These are phyloP conservation scores for Keiferia lycopersicella DNA, from an alignment of 2,888 invertebrate genomes.

Conservation along the genomic window DNA sequence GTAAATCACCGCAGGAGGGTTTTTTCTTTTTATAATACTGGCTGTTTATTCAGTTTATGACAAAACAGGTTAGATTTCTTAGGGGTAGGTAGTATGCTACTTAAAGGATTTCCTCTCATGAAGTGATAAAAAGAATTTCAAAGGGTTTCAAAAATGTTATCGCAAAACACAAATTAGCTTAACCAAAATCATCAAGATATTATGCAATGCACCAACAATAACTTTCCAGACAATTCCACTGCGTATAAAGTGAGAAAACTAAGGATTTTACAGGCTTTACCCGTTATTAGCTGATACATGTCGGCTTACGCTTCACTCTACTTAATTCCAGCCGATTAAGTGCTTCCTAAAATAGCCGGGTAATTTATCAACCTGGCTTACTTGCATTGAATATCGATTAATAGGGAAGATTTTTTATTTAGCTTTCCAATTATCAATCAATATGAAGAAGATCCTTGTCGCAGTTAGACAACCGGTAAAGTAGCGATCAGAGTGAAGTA, in stretches of 20 bases:
- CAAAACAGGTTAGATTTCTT: too few relatives aligned
- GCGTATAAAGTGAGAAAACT: neutral
- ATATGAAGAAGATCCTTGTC: neutral
- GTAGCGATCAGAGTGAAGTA: neutral
- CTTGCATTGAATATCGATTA: neutral
- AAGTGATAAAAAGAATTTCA: too few relatives aligned
- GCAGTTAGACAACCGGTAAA: neutral
- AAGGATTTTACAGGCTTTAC: neutral
- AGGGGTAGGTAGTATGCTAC: too few relatives aligned
- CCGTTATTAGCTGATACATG: conserved; percentile 1
- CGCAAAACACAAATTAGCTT: too few relatives aligned
- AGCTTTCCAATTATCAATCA: neutral
- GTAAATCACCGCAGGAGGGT: too few relatives aligned
- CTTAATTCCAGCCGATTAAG: conserved; percentile 28
- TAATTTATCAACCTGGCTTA: conserved; percentile 22
- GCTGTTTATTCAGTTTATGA: too few relatives aligned
- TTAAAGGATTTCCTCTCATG: too few relatives aligned
- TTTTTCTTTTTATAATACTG: too few relatives aligned
- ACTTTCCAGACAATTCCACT: neutral
- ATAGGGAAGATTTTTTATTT: neutral
- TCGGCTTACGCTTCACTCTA: conserved; percentile 14
- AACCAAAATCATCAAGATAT: too few relatives aligned
- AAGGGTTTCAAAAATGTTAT: too few relatives aligned
- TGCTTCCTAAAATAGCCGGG: conserved; percentile 28
- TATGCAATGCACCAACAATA: too few relatives aligned